phyloP scores from a whole-genome alignment of 1,140 invertebrate genomes.

The Nylanderia fulva region DNA sequence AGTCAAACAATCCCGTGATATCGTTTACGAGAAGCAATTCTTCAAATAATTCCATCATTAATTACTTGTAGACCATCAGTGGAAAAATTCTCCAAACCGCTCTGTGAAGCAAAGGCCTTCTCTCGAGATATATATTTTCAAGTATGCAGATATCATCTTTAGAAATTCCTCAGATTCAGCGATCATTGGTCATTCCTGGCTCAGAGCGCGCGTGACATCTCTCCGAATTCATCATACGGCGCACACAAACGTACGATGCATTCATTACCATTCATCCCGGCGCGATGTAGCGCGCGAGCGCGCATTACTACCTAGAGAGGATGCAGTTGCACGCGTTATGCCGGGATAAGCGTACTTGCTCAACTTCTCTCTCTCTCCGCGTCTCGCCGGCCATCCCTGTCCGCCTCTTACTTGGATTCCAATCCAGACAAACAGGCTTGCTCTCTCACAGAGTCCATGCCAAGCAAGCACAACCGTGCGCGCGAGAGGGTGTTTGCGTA shows the following conservation, averaged over 20 bases:
- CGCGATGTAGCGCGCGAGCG: not conserved
- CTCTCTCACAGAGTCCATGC: conserved; percentile 58
- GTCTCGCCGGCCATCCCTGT: not conserved
- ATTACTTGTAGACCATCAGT: not conserved
- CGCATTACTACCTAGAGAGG: conserved; percentile 13
- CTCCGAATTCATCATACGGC: conserved; percentile 23
- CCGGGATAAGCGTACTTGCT: conserved; percentile 51
- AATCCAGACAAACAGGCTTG: conserved; percentile 73
- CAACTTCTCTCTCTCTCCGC: conserved; percentile 3
- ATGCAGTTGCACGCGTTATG: conserved; percentile 18
- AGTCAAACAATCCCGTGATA: not conserved
- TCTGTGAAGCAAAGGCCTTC: not conserved
- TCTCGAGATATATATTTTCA: not conserved
- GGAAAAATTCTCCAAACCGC: too few relatives aligned
- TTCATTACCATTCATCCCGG: conserved; percentile 49
- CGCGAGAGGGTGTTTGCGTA: conserved; percentile 68
- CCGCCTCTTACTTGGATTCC: conserved; percentile 67
- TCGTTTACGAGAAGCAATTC: not conserved
- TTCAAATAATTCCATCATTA: not conserved
- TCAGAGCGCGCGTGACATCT: conserved; percentile 17
- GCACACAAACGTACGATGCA: conserved; percentile 28
- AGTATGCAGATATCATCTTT: not conserved
- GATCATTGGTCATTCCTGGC: not conserved
- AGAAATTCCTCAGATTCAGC: conserved; percentile 3
- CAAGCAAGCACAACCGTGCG: conserved; percentile 69